Evolutionary conservation across 1,140 invertebrate species (phyloP), one percentile per base, ranked within the genome.

Genomic region (Myzus persicae): DNA sequence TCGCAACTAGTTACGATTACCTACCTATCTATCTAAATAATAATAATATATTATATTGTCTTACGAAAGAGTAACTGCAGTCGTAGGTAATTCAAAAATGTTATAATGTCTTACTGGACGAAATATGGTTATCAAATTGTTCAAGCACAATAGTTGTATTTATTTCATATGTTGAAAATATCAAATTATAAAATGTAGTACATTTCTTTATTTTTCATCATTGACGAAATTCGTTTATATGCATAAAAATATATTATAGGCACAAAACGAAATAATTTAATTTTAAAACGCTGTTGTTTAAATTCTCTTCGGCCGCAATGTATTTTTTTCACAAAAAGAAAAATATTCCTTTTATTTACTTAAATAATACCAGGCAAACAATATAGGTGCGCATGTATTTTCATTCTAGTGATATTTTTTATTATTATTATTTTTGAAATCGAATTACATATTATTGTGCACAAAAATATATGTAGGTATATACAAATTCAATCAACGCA

Each of bases 311-410:
- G 14, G n/a, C 11, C 14, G 0, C n/a, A 18, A n/a, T 76, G 59
- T 6, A n/a, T 76, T 76, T 67, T n/a, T 67, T n/a, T n/a, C 14
- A n/a, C 59, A 67, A 18, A n/a, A 85, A 85, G 8, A 89, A 89
- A 36, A 51, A 51, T 48, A 48, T 54, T 89, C 20, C 48, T 31
- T 54, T 89, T 54, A 89, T 89, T 54, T 89, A 51, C 46, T 89
- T 14, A 89, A 89, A 89, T 89, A 89, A 89, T 51, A 89, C 42
- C 22, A 51, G 26, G 48, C 18, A 54, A 54, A 89, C n/a, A 54
- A 89, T 89, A 38, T 11, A 51, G n/a, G 31, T 14, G 31, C 5
- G 31, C 38, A 40, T 40, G 18, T n/a, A 31, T 88, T 54, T 54
- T 22, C 46, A 51, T 40, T 54, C 22, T 24, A 22, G n/a, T 2